Evolutionary conservation across 2,797 vertebrate species (phyloP), one percentile per base, ranked within the genome.

Genomic region (Craterocephalus amniculus): DNA sequence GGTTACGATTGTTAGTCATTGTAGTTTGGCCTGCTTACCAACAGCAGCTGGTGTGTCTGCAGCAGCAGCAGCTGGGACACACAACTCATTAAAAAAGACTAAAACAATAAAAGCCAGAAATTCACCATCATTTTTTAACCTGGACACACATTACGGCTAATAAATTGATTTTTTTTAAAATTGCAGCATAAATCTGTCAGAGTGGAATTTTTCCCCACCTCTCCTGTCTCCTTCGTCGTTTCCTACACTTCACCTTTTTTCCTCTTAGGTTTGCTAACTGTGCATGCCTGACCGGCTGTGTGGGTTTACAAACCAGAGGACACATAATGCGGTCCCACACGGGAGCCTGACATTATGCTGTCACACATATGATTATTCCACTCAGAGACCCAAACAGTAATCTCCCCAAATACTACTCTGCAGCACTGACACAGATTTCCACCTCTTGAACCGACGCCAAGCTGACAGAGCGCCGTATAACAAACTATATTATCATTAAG

Each of bases 341-440:
- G 60, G 36, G 56, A 72, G 48, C 49, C 51, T n/a, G 4, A 79
- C 84, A 87, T 83, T 67, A 83, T 38, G 36, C 68, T 24, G 49
- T 49, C 58, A 38, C 35, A 60, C 76, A n/a, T n/a, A 72, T 83
- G 68, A 76, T 73, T 70, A 80, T 74, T 38, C 69, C 67, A 77
- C 71, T 59, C 64, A 29, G 51, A 78, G 67, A n/a, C n/a, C 84
- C 81, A 89, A 85, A 90, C 78, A 85, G 74, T 84, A 78, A 87
- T 87, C 85, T 81, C 63, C 57, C 59, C 68, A 76, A 86, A 83
- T 76, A 71, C 75, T 68, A 62, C 70, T 63, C 71, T 83, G 76
- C 74, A 69, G 72, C 80, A 73, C 52, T 80, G 80, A n/a, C n/a
- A n/a, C n/a, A n/a, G n/a, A n/a, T n/a, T n/a, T n/a, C n/a, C n/a